phyloP scores from a whole-genome alignment of 1,140 invertebrate species.

The Zaprionus camerounensis region DNA sequence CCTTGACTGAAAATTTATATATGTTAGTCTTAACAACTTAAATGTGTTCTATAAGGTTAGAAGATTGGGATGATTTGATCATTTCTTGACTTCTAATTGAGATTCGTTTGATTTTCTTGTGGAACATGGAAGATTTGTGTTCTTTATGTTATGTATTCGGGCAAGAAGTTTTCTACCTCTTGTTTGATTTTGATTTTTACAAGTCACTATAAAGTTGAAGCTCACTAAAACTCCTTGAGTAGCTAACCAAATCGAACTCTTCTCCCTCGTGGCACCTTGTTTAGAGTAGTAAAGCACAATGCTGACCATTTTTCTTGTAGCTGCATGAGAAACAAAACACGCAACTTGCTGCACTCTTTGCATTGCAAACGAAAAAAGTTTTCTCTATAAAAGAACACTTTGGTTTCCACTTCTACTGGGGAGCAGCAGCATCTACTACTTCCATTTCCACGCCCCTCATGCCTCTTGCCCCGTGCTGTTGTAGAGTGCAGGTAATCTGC shows the following conservation, averaged over 20 bases:
- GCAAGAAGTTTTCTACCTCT: too few species aligned
- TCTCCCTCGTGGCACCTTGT: not conserved
- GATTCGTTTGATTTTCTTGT: too few species aligned
- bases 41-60: too few species aligned
- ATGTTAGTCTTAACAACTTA: too few species aligned
- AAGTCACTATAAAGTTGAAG: not conserved
- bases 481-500: constrained; percentile 5
- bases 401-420: not conserved
- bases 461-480: not conserved
- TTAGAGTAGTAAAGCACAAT: not conserved
- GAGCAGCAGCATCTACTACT: not conserved
- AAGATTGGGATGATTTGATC: too few species aligned
- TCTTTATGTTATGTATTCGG: too few species aligned
- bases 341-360: not conserved
- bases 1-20: too few species aligned
- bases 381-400: constrained; percentile 7
- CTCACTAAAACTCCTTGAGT: not conserved
- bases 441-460: too few species aligned
- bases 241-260: not conserved
- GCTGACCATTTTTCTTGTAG: not conserved
- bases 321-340: not conserved
- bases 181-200: not conserved
- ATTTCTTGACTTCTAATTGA: too few species aligned
- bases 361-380: not conserved
- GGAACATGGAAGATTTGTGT: too few species aligned